Percentiles rank a stretch among this genome's conserved stretches.
phyloP scores from a whole-genome alignment of 2,888 invertebrate genomes.

The Reticulitermes lucifugus region DNA sequence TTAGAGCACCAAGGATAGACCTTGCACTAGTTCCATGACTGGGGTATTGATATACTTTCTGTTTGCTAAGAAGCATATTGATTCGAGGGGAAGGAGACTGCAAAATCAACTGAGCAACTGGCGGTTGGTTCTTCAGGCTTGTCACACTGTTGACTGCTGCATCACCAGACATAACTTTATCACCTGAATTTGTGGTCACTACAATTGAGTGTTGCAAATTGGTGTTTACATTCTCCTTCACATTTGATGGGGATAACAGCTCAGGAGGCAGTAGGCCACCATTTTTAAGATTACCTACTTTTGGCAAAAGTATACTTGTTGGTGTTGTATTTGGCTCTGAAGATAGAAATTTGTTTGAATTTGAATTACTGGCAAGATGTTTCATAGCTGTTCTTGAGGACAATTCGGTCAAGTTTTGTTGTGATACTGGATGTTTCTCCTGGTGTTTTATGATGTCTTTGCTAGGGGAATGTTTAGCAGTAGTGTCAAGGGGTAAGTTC shows the following conservation, averaged over 20 bases:
- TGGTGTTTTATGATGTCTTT: not conserved
- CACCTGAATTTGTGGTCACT: not conserved
- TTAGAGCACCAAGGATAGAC: constrained; percentile 43
- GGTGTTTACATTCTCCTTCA: constrained; percentile 50
- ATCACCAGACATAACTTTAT: constrained; percentile 6
- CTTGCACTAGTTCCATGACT: constrained; percentile 33
- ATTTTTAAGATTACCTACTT: not conserved
- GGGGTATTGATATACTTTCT: constrained; percentile 11
- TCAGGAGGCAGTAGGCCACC: not conserved
- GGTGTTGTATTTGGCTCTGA: not conserved
- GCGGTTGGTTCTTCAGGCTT: not conserved
- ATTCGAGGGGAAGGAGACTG: constrained; percentile 34
- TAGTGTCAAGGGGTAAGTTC: constrained; percentile 21
- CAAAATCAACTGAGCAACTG: constrained; percentile 5
- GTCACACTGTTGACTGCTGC: not conserved
- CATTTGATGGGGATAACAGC: constrained; percentile 49
- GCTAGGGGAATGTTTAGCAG: not conserved
- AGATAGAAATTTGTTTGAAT: not conserved
- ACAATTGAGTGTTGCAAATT: constrained; percentile 30
- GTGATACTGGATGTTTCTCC: not conserved
- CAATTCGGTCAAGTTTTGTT: not conserved
- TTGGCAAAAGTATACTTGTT: not conserved
- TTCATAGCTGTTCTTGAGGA: constrained; percentile 11
- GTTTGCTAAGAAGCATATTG: constrained; percentile 38
- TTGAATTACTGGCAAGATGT: constrained; percentile 8